phyloP scores from a whole-genome alignment of 2,888 invertebrate species.

The Lacanobia wlatinum region DNA sequence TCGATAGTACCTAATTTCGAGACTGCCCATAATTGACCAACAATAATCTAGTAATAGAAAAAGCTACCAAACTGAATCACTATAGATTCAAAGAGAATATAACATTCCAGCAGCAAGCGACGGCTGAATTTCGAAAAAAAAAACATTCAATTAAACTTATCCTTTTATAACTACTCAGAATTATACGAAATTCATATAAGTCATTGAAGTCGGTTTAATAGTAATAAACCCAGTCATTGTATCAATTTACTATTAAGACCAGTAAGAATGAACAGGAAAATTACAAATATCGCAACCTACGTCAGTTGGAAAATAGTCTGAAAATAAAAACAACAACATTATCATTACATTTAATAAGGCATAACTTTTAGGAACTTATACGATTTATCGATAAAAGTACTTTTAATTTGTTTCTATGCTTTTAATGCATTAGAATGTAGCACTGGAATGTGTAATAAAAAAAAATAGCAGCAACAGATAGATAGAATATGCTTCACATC shows the following conservation, averaged over 20 bases:
- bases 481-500: no score
- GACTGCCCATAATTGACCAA: background rate
- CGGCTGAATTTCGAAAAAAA: no score
- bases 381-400: no score
- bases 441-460: no score
- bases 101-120: background rate
- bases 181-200: no score
- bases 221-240: background rate
- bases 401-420: no score
- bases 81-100: background rate
- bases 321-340: background rate
- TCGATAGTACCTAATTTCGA: no score
- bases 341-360: background rate
- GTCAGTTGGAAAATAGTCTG: background rate
- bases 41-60: background rate
- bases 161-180: background rate
- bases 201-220: background rate
- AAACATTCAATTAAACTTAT: no score
- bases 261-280: background rate
- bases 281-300: slow-evolving; percentile 5
- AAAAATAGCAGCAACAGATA: no score
- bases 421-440: no score
- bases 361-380: background rate
- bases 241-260: background rate
- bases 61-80: background rate